Evolutionary conservation across 2,113 vertebrate genomes (phyloP), one percentile per base, ranked within the genome.

Genomic region (Rynchops niger): DNA sequence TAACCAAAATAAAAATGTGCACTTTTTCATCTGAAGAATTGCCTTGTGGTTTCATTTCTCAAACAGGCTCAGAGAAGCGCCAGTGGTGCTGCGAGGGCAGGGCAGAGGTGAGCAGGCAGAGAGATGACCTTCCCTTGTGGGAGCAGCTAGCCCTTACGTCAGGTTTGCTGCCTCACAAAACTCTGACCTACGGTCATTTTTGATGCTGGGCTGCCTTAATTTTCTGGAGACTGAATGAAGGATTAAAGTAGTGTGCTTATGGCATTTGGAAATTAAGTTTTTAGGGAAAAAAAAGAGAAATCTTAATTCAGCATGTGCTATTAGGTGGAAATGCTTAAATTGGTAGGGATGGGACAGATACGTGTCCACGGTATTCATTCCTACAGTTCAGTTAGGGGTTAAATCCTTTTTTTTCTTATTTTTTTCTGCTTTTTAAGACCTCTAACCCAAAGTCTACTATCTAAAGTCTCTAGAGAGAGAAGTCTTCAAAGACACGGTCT

Each of bases 111-210:
- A 21, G 52, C 70, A 61, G 85, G 74, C 82, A 88, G 65, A 71
- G 74, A 61, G 77, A 38, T 21, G 63, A 83, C 93, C 91, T 92
- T 84, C 76, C 53, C 80, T 88, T 93, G 43, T 80, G 77, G 91
- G 88, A 91, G 77, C 88, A 55, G 45, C 62, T 53, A 70, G 82
- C 79, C 9, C 0, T 92, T 93, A 82, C 8, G 5, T 94, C 93
- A 92, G 53, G 47, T 95, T 83, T 95, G 82, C 91, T 91, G 86
- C 91, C 63, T 95, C 93, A 73, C 79, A 95, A 61, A 96, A 83
- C 76, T 81, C 6, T 95, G 88, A 63, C 93, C 59, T 81, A 6
- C 70, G 65, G 91, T 92, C 95, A 92, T 95, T 96, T 97, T 81
- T 71, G 88, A 83, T 88, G 59, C 45, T 86, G 55, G 43, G 69